phyloP scores from a whole-genome alignment of 1,140 invertebrate species.

The Paralvinella palmiformis region DNA sequence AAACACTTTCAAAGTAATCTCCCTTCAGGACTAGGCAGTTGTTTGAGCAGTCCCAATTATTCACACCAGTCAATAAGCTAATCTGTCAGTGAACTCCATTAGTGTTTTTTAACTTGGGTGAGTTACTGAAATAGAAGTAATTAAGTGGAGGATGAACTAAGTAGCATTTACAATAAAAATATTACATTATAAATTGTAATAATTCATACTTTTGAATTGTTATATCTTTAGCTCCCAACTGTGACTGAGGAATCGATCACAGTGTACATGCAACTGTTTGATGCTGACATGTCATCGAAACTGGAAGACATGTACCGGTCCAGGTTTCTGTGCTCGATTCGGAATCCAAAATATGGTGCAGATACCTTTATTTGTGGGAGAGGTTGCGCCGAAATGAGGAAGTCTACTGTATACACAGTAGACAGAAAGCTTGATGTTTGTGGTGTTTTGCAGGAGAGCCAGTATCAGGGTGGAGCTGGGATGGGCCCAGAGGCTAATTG shows the following conservation, averaged over 20 bases:
- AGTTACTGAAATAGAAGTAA: neutral
- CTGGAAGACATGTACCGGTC: too few relatives aligned
- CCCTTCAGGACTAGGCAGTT: neutral
- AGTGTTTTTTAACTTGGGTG: neutral
- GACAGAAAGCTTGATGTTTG: too few relatives aligned
- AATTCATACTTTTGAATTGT: neutral
- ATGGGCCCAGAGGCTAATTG: too few relatives aligned
- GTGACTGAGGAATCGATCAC: too few relatives aligned
- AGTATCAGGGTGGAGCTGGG: too few relatives aligned
- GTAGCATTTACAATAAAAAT: conserved; percentile 2
- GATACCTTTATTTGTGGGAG: neutral
- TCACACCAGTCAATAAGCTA: neutral
- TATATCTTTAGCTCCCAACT: too few relatives aligned
- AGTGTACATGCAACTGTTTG: too few relatives aligned
- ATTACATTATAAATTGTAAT: neutral
- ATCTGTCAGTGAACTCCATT: neutral
- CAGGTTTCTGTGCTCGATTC: neutral
- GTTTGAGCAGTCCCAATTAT: conserved; percentile 5
- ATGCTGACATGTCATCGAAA: too few relatives aligned
- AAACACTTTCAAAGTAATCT: conserved; percentile 4
- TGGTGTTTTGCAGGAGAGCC: too few relatives aligned
- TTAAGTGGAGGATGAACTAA: neutral
- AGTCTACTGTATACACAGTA: neutral
- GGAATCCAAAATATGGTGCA: neutral
- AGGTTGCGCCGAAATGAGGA: neutral